Evolutionary conservation across 2,888 invertebrate genomes (phyloP), one percentile per base, ranked within the genome.

Genomic region (Mesorhabditis spiculigera): DNA sequence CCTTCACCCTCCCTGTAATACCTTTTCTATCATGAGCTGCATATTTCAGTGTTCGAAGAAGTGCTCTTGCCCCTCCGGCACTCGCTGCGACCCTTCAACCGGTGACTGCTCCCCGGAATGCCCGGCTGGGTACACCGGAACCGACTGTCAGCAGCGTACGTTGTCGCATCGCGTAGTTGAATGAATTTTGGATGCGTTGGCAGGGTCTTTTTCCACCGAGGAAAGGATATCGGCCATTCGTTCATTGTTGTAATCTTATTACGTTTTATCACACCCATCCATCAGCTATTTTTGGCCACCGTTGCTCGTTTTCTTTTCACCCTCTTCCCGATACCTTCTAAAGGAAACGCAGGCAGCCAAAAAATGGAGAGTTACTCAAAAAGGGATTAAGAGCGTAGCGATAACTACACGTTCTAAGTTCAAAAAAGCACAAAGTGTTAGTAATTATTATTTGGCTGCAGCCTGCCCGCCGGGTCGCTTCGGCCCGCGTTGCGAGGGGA

Each of bases 31-130:
- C 8, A 50, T n/a, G 8, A 50, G 58, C 58, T 2, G 0, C 28
- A 0, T 41, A 8, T n/a, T 63, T 28, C 73, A 73, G 78, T 96
- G 96, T 86, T 88, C 89, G 50, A 90, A 91, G 61, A 80, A 82
- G 41, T 88, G 88, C 69, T 74, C 78, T 42, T 87, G 87, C 66
- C 68, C 73, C 42, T 71, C 78, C 68, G 82, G 78, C 4, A 65
- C 78, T 1, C 70, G 77, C 41, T 87, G 87, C 72, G 82, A 87
- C 69, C 79, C 82, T 4, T 74, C 68, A 0, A 82, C 79, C 3
- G 85, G 85, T 43, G 80, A 80, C 80, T 97, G 96, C 87, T 77
- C 76, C 0, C 71, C 71, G 45, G 79, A 85, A 44, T 89, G 89
- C 77, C 86, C 86, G 50, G 85, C 87, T 5, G 89, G 89, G 4